Evolutionary conservation across 2,888 invertebrate species (phyloP), one percentile per base, ranked within the genome.

Genomic region (Oxycera nigricornis): DNA sequence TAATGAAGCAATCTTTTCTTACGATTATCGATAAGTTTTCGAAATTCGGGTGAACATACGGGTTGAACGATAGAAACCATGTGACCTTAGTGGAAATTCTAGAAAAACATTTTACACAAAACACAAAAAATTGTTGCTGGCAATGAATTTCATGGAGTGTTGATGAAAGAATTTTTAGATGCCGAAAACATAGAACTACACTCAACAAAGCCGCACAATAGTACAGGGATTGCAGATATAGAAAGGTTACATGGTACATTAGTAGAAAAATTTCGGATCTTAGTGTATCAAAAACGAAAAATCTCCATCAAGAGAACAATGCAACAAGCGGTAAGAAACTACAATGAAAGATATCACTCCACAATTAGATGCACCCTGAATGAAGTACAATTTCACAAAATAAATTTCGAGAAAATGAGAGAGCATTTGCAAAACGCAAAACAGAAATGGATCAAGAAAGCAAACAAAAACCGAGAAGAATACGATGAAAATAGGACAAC

Each of bases 51-150:
- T n/a, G n/a, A n/a, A n/a, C n/a, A n/a, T n/a, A n/a, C n/a, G n/a
- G n/a, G n/a, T n/a, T n/a, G n/a, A n/a, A n/a, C n/a, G n/a, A n/a
- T n/a, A n/a, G n/a, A n/a, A n/a, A n/a, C n/a, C n/a, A n/a, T n/a
- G n/a, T n/a, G n/a, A n/a, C n/a, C n/a, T n/a, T n/a, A n/a, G n/a
- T n/a, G n/a, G n/a, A n/a, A n/a, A n/a, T n/a, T n/a, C n/a, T n/a
- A n/a, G n/a, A 68, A 28, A 55, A 72, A 30, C 55, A 55, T 72
- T 72, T 72, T 3, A 24, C 76, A 14, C 76, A 76, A 76, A 72
- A 74, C 73, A 26, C 65, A 52, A 22, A 76, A 78, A 75, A 70
- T 76, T 79, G 80, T 52, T 73, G 67, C 65, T 57, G 74, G 61
- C 9, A 76, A 75, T 59, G 73, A 67, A 57, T 75, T 74, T 79